These are phyloP conservation scores for Phragmatobia fuliginosa DNA, from an alignment of 2,888 invertebrate genomes.

Conservation along the genomic window DNA sequence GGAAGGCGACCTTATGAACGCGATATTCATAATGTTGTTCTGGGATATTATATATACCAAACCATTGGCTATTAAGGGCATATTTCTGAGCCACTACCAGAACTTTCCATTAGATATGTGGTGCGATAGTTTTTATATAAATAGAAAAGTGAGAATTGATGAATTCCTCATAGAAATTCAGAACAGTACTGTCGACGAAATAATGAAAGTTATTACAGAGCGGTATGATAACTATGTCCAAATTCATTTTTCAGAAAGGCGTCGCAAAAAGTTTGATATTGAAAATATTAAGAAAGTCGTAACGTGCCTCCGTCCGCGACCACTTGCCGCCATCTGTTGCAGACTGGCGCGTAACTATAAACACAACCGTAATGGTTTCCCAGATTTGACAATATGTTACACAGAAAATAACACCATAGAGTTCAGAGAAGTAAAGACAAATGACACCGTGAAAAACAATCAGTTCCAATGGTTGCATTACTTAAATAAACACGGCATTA, in stretches of 20 bases:
- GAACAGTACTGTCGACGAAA: conserved; percentile 1
- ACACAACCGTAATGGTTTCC: neutral
- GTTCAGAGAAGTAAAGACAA: conserved; percentile 12
- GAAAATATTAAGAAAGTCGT: neutral
- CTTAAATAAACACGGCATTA: conserved; percentile 1
- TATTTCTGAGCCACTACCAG: conserved; percentile 88
- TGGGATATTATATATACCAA: conserved; percentile 90
- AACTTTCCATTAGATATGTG: conserved; percentile 89
- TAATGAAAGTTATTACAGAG: neutral
- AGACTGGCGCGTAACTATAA: conserved; percentile 9
- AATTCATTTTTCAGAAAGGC: neutral
- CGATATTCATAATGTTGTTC: conserved; percentile 57
- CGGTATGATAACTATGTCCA: neutral
- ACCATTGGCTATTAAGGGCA: conserved; percentile 73
- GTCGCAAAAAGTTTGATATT: neutral
- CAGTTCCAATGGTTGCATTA: conserved; percentile 12
- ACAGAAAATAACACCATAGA: neutral
- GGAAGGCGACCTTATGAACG: neutral
- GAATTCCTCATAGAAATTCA: neutral
- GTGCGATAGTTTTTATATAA: conserved; percentile 7
- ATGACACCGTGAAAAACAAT: neutral
- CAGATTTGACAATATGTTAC: conserved; percentile 6
- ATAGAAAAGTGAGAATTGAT: conserved; percentile 6
- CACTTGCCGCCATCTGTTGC: conserved; percentile 11
- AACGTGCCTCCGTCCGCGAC: neutral